Base-by-base conservation (phyloP, 2,888 invertebrate species). In the Incurvaria masculella region DNA sequence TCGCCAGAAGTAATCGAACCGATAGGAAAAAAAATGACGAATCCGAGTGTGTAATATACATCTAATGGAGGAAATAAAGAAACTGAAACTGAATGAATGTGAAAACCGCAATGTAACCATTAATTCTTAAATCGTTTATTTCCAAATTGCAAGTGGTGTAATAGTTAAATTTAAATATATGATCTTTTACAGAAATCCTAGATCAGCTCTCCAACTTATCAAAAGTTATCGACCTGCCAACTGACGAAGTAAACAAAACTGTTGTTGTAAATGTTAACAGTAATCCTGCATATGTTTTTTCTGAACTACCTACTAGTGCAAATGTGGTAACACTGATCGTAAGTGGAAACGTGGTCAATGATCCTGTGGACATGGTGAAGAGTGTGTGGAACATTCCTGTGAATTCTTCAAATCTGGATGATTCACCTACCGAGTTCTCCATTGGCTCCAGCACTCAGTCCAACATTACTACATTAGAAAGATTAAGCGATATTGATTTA, bases 401-500 rank as follows among this genome's bases (percentile, higher is more conserved):
- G 10, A 65, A 64, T 47, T 48, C 53, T 39, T 53, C 55, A 8
- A 63, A 61, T 27, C 45, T 61, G 42, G 62, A 66, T 40, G 59
- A 62, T 5, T 60, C 59, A 55, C 47, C 2, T 2, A 59, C 60
- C 0, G 65, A 66, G 52, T 47, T 59, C 2, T 46, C 44, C 20
- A 26, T 21, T n/a, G 10, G 45, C 3, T 49, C 47, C 8, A 65
- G 69, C 1, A 64, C 62, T 23, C 69, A 67, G 0, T 73, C 75
- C 0, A 64, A 67, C 56, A 62, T 76, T 1, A 65, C 64, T 3
- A 79, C 78, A 6, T 59, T 74, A 38, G 79, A 79, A 53, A 64
- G 79, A 54, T 63, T 79, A n/a, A 68, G 61, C 42, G 79, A 79
- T 55, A 61, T 79, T 18, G 66, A 78, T 53, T 61, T 68, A 14